These are phyloP conservation scores for Trichogramma dendrolimi DNA, from an alignment of 2,888 invertebrate genomes.

Conservation along the genomic window DNA sequence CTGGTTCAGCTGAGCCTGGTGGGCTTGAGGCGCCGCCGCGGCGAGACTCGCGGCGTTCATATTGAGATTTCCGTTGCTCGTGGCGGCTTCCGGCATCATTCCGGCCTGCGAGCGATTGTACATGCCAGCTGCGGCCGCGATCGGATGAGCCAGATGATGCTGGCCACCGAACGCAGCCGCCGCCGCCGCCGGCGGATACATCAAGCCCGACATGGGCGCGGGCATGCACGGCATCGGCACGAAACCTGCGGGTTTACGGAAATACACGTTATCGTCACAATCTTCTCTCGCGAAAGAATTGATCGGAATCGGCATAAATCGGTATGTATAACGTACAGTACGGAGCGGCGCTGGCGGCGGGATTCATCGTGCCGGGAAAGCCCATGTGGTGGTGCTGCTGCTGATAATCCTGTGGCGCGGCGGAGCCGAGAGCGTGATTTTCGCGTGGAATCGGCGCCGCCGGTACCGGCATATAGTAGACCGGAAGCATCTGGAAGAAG, in stretches of 20 bases:
- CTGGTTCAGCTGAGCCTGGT: background rate
- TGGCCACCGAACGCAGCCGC: constrained; percentile 16
- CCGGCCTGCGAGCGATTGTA: constrained; percentile 42
- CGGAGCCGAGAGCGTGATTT: constrained; percentile 10
- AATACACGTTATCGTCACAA: background rate
- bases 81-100: constrained; percentile 39
- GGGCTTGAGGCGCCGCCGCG: constrained; percentile 17
- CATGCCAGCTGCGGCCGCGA: background rate
- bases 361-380: constrained; percentile 18
- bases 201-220: constrained; percentile 56
- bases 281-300: background rate
- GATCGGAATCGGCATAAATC: too few relatives aligned
- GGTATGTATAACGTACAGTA: constrained; percentile 21
- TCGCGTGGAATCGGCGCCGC: constrained; percentile 39
- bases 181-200: constrained; percentile 55
- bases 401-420: constrained; percentile 22
- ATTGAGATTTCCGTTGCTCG: constrained; percentile 13
- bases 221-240: constrained; percentile 59
- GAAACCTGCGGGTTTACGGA: constrained; percentile 8
- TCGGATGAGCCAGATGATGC: constrained; percentile 37
- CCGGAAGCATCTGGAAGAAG: constrained; percentile 43
- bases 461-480: constrained; percentile 59
- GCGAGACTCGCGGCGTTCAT: constrained; percentile 12
- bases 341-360: constrained; percentile 17
- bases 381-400: too few relatives aligned